Evolutionary conservation across 2,888 invertebrate genomes (phyloP), one percentile per base, ranked within the genome.

Genomic region (Melikaiella ostensackeni): DNA sequence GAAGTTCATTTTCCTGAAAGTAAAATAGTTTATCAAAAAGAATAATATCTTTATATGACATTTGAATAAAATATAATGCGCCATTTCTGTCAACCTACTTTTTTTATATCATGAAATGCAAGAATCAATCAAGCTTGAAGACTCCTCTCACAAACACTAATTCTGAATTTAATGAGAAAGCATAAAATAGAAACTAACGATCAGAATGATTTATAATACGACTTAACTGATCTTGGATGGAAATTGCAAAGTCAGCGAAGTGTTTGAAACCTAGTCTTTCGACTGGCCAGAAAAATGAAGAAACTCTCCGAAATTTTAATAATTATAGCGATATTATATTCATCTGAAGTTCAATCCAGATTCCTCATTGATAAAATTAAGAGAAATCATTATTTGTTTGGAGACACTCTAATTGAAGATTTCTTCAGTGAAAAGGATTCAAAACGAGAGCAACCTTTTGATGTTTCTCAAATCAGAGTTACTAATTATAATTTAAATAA

Each of bases 111-210:
- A 21, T 63, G 21, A 63, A 35, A 63, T 6, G 5, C 63, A 63
- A 35, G 21, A 63, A 35, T 3, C 24, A 64, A 13, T 42, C 24
- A 24, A 64, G 64, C 13, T n/a, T n/a, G 35, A 11, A 33, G 35
- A 50, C 8, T 8, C 0, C n/a, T 46, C 50, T 50, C 2, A 50
- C n/a, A n/a, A 50, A 35, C 21, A 35, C 35, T 63, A 21, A 21
- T 11, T 63, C 13, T 5, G 11, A 35, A 63, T 63, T 63, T 63
- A 63, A 63, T 35, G n/a, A 35, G 21, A 63, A 21, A 30, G 63
- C 21, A 35, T 63, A 35, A 63, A 63, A n/a, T n/a, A 50, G 50
- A n/a, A 50, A 2, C 9, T 50, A n/a, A n/a, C 50, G n/a, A n/a
- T 50, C n/a, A n/a, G 8, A 50, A 9, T 50, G 8, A 50, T 50